A percentile compares a stretch with the other conserved stretches of the same genome.
phyloP scores from a whole-genome alignment of 2,888 invertebrate species.

The Drosophila melanosoma region DNA sequence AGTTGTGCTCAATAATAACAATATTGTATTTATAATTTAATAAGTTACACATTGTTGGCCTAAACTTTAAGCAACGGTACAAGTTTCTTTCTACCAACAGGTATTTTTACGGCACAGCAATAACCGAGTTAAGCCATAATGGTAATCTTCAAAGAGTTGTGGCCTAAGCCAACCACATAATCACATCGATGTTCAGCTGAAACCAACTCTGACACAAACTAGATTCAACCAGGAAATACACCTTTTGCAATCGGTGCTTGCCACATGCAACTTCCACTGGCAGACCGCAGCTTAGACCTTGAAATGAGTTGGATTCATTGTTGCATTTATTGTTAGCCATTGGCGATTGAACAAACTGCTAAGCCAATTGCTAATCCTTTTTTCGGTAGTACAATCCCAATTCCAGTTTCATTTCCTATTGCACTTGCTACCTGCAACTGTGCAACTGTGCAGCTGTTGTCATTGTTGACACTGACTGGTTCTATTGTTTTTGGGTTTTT shows the following conservation, averaged over 20 bases:
- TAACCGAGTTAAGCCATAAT: neutral
- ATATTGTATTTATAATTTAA: neutral
- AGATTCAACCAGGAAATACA: slow-evolving; percentile 13
- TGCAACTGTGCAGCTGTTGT: slow-evolving; percentile 65
- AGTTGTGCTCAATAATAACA: neutral
- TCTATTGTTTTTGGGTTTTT: neutral
- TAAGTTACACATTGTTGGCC: neutral
- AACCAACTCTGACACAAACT: slow-evolving; percentile 31
- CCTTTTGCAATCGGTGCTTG: slow-evolving; percentile 21
- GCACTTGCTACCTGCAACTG: slow-evolving; percentile 43
- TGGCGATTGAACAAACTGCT: slow-evolving; percentile 66
- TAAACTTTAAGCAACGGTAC: neutral
- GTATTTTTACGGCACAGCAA: slow-evolving; percentile 1
- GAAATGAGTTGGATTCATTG: slow-evolving; percentile 45
- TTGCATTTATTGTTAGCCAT: slow-evolving; percentile 38
- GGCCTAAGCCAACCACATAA: slow-evolving; percentile 47
- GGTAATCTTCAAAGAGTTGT: slow-evolving; percentile 30
- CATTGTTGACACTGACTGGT: slow-evolving; percentile 43
- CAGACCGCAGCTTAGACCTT: slow-evolving; percentile 51
- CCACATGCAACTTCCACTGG: slow-evolving; percentile 40
- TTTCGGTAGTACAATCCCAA: slow-evolving; percentile 54
- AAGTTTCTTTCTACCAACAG: neutral
- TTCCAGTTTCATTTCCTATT: neutral
- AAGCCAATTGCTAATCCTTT: slow-evolving; percentile 74
- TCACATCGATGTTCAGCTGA: slow-evolving; percentile 31